Base-by-base conservation (phyloP, 2,888 invertebrate species). In the Aricia artaxerxes region DNA sequence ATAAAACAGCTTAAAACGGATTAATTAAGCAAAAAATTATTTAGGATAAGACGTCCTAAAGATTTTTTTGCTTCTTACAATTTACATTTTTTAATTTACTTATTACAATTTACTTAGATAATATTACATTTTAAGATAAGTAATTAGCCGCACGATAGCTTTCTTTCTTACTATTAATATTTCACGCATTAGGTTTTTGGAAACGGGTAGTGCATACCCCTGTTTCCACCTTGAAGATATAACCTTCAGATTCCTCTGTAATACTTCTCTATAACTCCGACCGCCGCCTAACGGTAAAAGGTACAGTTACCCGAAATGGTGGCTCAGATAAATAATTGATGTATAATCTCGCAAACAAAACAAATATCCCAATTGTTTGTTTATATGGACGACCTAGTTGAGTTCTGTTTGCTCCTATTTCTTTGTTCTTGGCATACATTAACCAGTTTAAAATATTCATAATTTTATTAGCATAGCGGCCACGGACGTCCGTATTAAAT, bases 241-340 rank as follows among this genome's bases (percentile, higher is more conserved):
- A 61, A n/a, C 61, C 9, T 64, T 31, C 1, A 69, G 5, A 38
- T 64, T 49, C 61, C 44, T 79, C 44, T 73, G 49, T 49, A 64
- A 11, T 61, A 35, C 49, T 49, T 49, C 49, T 31, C 64, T 44
- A 61, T 40, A 31, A 31, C 44, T 24, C 73, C 49, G 49, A 44
- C 4, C 61, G 85, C 86, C 83, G 82, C 78, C 35, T 90, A 90
- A 90, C 91, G 90, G 90, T 89, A 85, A 86, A 87, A 88, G 88
- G 89, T 88, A 90, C 90, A 87, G 90, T 90, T 90, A 89, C 86
- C 86, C 38, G 73, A 35, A 53, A 24, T 53, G 24, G 57, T 53
- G 53, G 61, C 75, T 75, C 35, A 24, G 78, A 60, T 61, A 53
- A 78, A 60, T 57, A 49, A 78, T 78, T 78, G 57, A 35, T 24